Evolutionary conservation across 2,888 invertebrate genomes (phyloP), one percentile per base, ranked within the genome.

Genomic region (Luperina nickerlii): DNA sequence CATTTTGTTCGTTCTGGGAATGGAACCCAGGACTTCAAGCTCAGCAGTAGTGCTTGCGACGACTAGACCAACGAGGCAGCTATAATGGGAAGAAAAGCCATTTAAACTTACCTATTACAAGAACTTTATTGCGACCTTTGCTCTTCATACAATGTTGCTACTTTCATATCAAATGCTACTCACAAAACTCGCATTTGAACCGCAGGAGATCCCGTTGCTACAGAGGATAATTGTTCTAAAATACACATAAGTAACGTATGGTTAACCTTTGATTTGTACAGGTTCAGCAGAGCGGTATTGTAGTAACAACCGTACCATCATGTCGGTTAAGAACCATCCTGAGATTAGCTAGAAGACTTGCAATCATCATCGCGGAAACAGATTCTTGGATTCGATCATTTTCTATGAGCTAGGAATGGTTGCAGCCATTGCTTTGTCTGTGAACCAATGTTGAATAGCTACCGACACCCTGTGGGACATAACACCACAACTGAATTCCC

Each of bases 161-260:
- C 32, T 54, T 63, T 70, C 45, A 62, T 80, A 54, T 27, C 11
- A 13, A 80, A 68, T 51, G 32, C 60, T 18, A 38, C 24, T 15
- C 80, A 15, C 69, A 73, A 54, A 80, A 18, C 45, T 71, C 66
- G 24, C 79, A 38, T 66, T 38, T 71, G 84, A 71, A 78, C 70
- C 9, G 27, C 11, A 48, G 20, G 18, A 80, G 73, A 85, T 80
- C 65, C 85, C 73, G 85, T 81, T 85, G 68, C 38, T 74, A 11
- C 1, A 27, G 51, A 80, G 73, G 81, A 73, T 66, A 85, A 80
- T 82, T 65, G 85, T 70, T 45, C 45, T 48, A 54, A 62, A 45
- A 51, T 62, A 71, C 27, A 69, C 62, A 54, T 62, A 32, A 18
- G 54, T 48, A 57, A 84, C 54, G 15, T 77, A 76, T 18, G 60